Percentiles rank a stretch among this genome's conserved stretches.
Evolutionary conservation across 2,797 vertebrate species (phyloP).

Genomic region (Podarcis siculus): DNA sequence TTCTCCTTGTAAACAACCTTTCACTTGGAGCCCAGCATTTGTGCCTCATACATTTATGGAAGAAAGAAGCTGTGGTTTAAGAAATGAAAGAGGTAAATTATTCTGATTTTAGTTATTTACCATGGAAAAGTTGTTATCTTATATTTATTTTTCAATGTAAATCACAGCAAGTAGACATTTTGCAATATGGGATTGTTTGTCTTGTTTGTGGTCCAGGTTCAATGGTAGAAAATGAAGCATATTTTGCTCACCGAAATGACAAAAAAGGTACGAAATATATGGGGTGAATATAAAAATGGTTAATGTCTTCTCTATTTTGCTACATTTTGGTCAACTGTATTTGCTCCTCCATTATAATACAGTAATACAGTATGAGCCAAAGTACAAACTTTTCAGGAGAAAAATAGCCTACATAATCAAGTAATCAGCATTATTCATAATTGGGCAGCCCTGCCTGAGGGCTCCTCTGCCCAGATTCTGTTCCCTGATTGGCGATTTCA

Average conservation of each 20-base stretch:
- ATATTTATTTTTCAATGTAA: conserved; percentile 30
- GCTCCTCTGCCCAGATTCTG: no score
- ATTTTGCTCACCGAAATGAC: neutral
- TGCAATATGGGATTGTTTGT: neutral
- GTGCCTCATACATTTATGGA: conserved; percentile 25
- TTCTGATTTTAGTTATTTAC: conserved; percentile 43
- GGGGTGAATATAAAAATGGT: neutral
- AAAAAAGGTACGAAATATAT: neutral
- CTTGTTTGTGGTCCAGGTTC: neutral
- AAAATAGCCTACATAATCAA: neutral
- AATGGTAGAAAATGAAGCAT: neutral
- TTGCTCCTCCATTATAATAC: neutral
- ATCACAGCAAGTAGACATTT: neutral
- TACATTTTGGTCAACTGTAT: neutral
- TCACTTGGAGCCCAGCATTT: conserved; percentile 51
- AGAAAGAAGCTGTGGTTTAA: conserved; percentile 53
- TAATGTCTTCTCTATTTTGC: neutral
- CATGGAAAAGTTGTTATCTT: conserved; percentile 42
- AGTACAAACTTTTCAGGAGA: neutral
- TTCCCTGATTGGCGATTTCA: no score
- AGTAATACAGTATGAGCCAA: neutral
- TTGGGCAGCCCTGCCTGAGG: no score
- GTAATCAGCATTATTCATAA: neutral
- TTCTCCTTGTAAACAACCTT: conserved; percentile 54
- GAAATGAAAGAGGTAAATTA: conserved; percentile 71